These are phyloP conservation scores for Penelope pileata DNA, from an alignment of 2,113 vertebrate genomes.

Conservation along the genomic window DNA sequence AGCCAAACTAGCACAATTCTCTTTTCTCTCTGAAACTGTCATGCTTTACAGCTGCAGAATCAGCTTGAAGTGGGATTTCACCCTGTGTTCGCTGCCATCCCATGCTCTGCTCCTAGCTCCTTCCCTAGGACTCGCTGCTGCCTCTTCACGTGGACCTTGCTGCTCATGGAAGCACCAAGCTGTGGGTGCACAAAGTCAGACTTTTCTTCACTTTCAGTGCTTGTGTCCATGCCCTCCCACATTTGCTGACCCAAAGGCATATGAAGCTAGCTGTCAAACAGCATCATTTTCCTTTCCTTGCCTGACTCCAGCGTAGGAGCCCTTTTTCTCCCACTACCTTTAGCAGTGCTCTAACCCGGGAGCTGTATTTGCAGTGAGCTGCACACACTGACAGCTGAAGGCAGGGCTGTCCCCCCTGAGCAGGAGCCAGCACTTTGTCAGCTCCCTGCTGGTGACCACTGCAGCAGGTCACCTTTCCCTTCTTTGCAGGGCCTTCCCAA, in stretches of 20 bases:
- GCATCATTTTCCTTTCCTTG: neutral
- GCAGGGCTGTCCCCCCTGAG: neutral
- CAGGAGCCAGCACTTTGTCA: neutral
- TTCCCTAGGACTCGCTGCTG: neutral
- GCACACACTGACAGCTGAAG: neutral
- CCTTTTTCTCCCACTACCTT: neutral
- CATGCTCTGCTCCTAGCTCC: neutral
- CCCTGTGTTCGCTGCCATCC: fast-evolving
- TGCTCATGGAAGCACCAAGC: neutral
- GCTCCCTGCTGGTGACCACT: neutral
- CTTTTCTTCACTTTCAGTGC: neutral
- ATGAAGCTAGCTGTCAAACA: neutral
- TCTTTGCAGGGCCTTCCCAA: neutral
- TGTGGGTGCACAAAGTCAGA: neutral
- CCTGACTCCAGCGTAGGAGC: neutral
- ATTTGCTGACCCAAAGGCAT: neutral
- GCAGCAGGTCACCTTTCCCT: neutral
- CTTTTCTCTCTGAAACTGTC: neutral
- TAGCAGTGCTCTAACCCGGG: neutral
- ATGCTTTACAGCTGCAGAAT: neutral
- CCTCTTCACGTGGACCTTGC: neutral
- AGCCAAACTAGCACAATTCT: neutral
- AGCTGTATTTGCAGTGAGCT: neutral
- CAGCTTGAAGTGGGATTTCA: neutral
- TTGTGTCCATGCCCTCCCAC: fast-evolving